Evolutionary conservation across 2,888 invertebrate species (phyloP), one percentile per base, ranked within the genome.

Genomic region (Megalurothrips usitatus): DNA sequence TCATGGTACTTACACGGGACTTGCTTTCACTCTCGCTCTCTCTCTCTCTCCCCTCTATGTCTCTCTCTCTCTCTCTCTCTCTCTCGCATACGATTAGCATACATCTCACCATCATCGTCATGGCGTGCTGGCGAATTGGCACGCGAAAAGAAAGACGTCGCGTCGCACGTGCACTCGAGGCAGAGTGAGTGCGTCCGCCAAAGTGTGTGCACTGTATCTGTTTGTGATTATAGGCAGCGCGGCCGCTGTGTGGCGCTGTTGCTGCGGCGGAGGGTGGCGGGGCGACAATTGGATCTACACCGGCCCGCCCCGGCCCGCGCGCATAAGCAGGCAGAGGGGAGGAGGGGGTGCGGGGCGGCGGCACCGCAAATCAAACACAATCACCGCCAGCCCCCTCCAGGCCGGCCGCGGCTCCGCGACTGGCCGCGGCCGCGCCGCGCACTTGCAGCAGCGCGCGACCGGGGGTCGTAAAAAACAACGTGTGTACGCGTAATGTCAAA

Each of bases 231-330:
- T 23, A n/a, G 14, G 52, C 11, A 52, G 11, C 52, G n/a, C n/a
- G n/a, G n/a, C n/a, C n/a, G n/a, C n/a, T n/a, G n/a, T n/a, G n/a
- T n/a, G n/a, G n/a, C n/a, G n/a, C n/a, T 52, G 52, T 17, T 17
- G 52, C 52, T 17, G 52, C n/a, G 34, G 34, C 34, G 2, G 34
- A 4, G 34, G 34, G 34, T 43, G 34, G 34, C 58, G n/a, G 6
- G 68, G 68, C 68, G 68, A 75, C 68, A 75, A 75, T 75, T 75
- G 68, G 68, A 26, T 75, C 23, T 23, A 26, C 68, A 75, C 26
- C 26, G 68, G 14, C 6, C 58, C n/a, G 58, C 58, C 58, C 52
- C 52, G 52, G 14, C 52, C 52, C 52, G 52, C 52, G n/a, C 2
- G 58, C 58, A 43, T 43, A 43, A 43, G 34, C 34, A 43, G 11